These are phyloP conservation scores for Melikaiella ostensackeni DNA, from an alignment of 2,888 invertebrate genomes.

Conservation along the genomic window DNA sequence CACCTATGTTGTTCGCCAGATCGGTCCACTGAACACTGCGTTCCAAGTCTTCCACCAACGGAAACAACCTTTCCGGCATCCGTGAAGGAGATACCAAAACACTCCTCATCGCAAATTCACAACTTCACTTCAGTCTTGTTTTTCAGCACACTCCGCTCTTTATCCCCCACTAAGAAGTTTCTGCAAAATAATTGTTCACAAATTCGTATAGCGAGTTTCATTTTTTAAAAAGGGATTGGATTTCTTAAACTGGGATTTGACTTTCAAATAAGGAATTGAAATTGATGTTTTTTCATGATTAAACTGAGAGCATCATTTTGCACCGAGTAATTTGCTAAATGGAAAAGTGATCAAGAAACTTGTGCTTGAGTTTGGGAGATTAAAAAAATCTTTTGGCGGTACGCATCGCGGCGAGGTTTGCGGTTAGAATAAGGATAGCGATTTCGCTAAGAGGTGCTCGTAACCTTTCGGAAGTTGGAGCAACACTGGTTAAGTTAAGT, in stretches of 20 bases:
- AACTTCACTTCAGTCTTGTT: conserved; percentile 22
- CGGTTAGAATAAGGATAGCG: conserved; percentile 39
- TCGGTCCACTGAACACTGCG: conserved; percentile 64
- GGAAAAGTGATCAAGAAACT: not conserved
- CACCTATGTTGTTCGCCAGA: conserved; percentile 63
- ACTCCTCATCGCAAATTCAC: conserved; percentile 42
- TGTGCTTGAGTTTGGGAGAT: not conserved
- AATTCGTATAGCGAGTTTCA: conserved; percentile 29
- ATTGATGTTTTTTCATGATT: not conserved
- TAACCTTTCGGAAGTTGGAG: conserved; percentile 59
- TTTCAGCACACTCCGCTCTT: not conserved
- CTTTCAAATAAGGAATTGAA: not conserved
- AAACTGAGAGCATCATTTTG: not conserved
- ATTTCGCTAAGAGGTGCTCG: conserved; percentile 51
- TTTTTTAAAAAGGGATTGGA: not conserved
- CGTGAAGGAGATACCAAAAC: conserved; percentile 35
- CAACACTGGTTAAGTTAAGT: conserved; percentile 59
- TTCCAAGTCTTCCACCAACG: conserved; percentile 64
- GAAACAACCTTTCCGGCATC: conserved; percentile 48
- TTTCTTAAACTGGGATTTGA: too few relatives aligned
- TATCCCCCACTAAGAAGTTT: not conserved
- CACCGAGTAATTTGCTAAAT: not conserved
- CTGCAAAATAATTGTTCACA: not conserved
- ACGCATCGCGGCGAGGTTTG: not conserved
- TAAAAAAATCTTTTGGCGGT: not conserved